These are phyloP conservation scores for Carduelis carduelis DNA, from an alignment of 2,797 vertebrate genomes.

Conservation along the genomic window DNA sequence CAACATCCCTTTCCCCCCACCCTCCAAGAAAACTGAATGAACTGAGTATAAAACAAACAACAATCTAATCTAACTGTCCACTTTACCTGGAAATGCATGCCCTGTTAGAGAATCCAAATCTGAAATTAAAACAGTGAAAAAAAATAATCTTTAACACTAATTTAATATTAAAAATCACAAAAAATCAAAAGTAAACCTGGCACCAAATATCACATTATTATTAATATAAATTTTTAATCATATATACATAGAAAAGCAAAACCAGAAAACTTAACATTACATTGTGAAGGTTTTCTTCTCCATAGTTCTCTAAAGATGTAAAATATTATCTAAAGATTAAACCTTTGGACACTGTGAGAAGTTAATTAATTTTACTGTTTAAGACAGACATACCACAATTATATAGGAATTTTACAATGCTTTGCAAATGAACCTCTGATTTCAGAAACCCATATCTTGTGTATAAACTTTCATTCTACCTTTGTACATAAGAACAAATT, in stretches of 20 bases:
- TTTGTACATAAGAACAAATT: background rate
- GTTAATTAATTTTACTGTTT: background rate
- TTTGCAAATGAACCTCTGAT: background rate
- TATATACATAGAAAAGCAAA: background rate
- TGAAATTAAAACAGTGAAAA: slow-evolving; percentile 68
- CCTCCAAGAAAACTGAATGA: background rate
- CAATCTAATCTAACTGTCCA: slow-evolving; percentile 57
- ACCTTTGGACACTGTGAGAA: background rate
- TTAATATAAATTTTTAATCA: background rate
- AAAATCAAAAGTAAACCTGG: background rate
- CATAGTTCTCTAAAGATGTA: background rate
- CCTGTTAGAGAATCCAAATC: slow-evolving; percentile 75
- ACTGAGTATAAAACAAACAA: background rate
- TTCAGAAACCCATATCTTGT: background rate
- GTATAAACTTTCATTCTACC: background rate
- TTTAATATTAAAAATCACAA: background rate
- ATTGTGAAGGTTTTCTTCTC: background rate
- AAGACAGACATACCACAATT: background rate
- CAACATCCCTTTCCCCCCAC: background rate
- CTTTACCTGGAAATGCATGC: slow-evolving; percentile 72
- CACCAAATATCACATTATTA: background rate
- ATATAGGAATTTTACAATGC: background rate
- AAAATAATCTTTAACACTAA: slow-evolving; percentile 56
- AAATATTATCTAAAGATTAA: background rate
- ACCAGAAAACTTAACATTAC: background rate